phyloP scores from a whole-genome alignment of 1,140 invertebrate genomes.

The Procambarus clarkii region DNA sequence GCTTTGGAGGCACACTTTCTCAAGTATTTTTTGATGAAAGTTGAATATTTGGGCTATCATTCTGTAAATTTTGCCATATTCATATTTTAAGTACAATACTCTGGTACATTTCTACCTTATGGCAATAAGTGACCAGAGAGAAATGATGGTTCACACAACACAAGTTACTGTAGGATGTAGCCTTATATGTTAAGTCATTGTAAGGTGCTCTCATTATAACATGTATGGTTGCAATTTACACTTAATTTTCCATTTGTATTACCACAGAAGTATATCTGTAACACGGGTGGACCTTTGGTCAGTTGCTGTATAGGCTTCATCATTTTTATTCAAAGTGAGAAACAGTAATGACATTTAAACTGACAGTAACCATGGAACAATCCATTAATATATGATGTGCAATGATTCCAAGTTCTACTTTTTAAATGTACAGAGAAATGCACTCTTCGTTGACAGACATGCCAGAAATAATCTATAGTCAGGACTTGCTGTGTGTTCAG shows the following conservation, averaged over 20 bases:
- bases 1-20: constrained; percentile 8
- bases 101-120: background rate
- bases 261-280: constrained; percentile 1
- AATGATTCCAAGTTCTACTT: background rate
- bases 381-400: background rate
- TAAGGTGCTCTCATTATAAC: constrained; percentile 26
- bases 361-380: background rate
- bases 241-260: background rate
- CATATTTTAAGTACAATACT: background rate
- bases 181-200: constrained; percentile 2
- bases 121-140: background rate
- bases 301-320: constrained; percentile 11
- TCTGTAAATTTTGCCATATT: constrained; percentile 1
- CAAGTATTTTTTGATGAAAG: constrained; percentile 12
- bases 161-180: background rate
- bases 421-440: background rate
- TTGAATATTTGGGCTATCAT: background rate
- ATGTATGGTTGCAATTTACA: constrained; percentile 13
- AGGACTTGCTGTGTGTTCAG: no score
- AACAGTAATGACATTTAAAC: background rate
- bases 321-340: constrained; percentile 23
- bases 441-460: background rate
- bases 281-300: constrained; percentile 30
- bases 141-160: constrained; percentile 19
- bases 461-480: background rate